These are phyloP conservation scores for Orussus abietinus DNA, from an alignment of 1,140 invertebrate species.

Conservation along the genomic window DNA sequence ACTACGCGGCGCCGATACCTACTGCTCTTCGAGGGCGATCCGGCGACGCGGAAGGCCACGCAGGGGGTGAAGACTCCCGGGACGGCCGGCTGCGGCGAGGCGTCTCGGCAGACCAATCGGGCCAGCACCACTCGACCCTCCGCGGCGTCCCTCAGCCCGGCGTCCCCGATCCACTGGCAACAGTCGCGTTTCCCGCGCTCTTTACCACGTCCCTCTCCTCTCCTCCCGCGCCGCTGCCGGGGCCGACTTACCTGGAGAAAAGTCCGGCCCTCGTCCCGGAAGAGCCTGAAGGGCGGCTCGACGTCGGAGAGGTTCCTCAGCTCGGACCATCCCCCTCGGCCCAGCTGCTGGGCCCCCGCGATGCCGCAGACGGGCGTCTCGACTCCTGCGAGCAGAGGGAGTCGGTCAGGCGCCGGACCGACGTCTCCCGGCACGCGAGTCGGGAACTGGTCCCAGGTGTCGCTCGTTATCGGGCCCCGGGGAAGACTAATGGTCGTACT, in stretches of 20 bases:
- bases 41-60: constrained; percentile 78
- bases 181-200: too few relatives aligned
- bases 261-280: constrained; percentile 73
- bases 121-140: constrained; percentile 76
- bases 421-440: too few relatives aligned
- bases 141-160: constrained; percentile 65
- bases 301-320: constrained; percentile 68
- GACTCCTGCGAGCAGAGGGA: constrained; percentile 56
- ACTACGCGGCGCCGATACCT: too few relatives aligned
- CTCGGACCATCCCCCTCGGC: constrained; percentile 71
- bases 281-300: constrained; percentile 76
- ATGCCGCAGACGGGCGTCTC: constrained; percentile 79
- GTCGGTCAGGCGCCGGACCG: too few relatives aligned
- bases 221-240: too few relatives aligned
- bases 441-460: too few relatives aligned
- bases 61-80: constrained; percentile 73
- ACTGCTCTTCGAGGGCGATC: constrained; percentile 72
- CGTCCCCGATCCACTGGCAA: constrained; percentile 82
- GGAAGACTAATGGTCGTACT: too few relatives aligned
- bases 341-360: constrained; percentile 76
- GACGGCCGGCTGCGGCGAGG: constrained; percentile 53
- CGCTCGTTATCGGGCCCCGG: too few relatives aligned
- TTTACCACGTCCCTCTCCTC: too few relatives aligned
- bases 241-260: constrained; percentile 68
- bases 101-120: constrained; percentile 74